Conservation (phyloP, 92 coral and sea anemone species). For the Desmophyllum pertusum region DNA sequence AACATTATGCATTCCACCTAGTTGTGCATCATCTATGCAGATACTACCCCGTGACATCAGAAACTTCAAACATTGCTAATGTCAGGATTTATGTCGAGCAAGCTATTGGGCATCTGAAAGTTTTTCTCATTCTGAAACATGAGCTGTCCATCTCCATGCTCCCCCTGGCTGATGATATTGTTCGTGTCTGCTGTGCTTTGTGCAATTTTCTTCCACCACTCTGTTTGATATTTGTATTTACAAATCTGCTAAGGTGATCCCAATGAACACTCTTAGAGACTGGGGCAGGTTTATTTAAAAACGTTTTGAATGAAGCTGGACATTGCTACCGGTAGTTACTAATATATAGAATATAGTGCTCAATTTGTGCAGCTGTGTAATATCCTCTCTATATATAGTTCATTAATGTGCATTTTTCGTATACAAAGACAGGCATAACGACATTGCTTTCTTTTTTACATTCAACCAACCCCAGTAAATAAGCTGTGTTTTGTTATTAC, state of each 20-base stretch:
- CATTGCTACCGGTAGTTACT: no score
- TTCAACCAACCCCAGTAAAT: no score
- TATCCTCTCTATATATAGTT: no score
- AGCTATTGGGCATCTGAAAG: constrained; percentile 61
- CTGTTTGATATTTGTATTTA: constrained; percentile 29
- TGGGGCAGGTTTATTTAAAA: no score
- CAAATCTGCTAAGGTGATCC: neutral
- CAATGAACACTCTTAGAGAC: no score
- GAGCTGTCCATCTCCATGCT: constrained; percentile 51
- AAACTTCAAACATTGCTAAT: constrained; percentile 79
- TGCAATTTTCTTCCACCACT: constrained; percentile 67
- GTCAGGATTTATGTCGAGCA: constrained; percentile 71
- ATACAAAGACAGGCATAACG: no score
- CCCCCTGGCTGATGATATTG: constrained; percentile 58
- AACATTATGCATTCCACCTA: constrained; percentile 69
- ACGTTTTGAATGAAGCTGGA: no score
- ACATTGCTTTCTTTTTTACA: no score
- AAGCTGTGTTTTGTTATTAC: no score
- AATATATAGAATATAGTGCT: no score
- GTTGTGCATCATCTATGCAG: constrained; percentile 61
- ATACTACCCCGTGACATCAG: constrained; percentile 70
- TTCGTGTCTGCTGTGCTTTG: constrained; percentile 65
- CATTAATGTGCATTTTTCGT: no score
- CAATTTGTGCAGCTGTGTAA: no score
- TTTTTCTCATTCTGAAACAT: constrained; percentile 51